Evolutionary conservation across 2,888 invertebrate genomes (phyloP).

Genomic region (Acronicta psi): DNA sequence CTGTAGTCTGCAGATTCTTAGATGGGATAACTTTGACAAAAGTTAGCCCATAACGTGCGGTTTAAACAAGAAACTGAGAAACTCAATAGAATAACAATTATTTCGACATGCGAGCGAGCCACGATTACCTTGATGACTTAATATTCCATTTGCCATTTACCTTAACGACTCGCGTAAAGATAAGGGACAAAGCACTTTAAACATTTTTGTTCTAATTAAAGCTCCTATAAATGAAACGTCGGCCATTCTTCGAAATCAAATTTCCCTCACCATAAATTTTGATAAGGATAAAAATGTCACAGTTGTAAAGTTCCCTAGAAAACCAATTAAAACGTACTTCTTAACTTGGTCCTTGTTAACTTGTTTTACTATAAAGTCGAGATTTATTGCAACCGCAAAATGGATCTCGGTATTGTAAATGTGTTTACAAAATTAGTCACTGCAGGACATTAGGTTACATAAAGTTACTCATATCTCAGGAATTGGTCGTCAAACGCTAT

Average conservation of each 20-base stretch:
- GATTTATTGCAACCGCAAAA: conserved; percentile 68
- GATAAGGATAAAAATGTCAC: conserved; percentile 55
- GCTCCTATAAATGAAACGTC: conserved; percentile 11
- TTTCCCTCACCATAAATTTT: conserved; percentile 59
- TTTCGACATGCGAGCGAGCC: too few species aligned
- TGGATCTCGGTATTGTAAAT: conserved; percentile 31
- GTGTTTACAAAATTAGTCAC: conserved; percentile 63
- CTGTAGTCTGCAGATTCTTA: too few species aligned
- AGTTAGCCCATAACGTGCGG: too few species aligned
- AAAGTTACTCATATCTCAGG: conserved; percentile 41
- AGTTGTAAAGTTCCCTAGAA: conserved; percentile 58
- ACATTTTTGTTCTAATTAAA: conserved; percentile 33
- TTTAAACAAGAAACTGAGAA: too few species aligned
- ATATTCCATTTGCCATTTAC: not conserved
- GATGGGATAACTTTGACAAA: too few species aligned
- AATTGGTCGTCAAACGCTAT: conserved; percentile 53
- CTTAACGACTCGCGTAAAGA: conserved; percentile 1
- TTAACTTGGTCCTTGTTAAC: conserved; percentile 36
- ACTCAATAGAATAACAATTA: too few species aligned
- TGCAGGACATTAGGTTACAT: conserved; percentile 37
- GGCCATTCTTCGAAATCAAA: conserved; percentile 47
- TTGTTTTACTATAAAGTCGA: conserved; percentile 56
- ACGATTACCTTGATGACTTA: not conserved
- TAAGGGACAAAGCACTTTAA: conserved; percentile 13
- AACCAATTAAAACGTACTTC: conserved; percentile 61